Evolutionary conservation across 2,888 invertebrate species (phyloP), one percentile per base, ranked within the genome.

Genomic region (Boloria euphrosyne): DNA sequence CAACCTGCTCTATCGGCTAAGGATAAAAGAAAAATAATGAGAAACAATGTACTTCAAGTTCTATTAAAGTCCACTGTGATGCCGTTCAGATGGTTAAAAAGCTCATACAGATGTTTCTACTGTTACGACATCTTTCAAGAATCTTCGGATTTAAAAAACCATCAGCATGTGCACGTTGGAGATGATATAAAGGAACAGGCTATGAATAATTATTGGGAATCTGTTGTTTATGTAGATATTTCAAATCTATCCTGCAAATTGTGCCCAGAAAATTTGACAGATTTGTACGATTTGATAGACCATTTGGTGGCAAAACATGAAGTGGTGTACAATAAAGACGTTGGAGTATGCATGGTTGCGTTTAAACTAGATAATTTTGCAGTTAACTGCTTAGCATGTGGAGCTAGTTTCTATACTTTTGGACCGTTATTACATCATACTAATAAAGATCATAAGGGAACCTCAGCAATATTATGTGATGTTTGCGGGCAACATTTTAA

Each of bases 91-190:
- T 92, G 91, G 91, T 75, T 92, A 0, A 91, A 89, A 67, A 92
- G 89, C 65, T 90, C 88, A 0, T 92, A 91, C 66, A 77, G 91
- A 53, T 92, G 91, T 66, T 92, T 92, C 62, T 92, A 92, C 71
- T 92, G 91, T 73, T 92, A 92, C 73, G 89, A 91, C 13, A 91
- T 92, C 22, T 91, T 89, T 59, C 87, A 90, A 78, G 90, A 92
- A 51, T 81, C 84, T 0, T 78, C 84, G 0, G 88, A 89, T 0
- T 70, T 92, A 16, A 89, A 90, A 63, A 78, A 66, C 4, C 91
- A 92, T 59, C 91, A 92, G 55, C 65, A 73, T 2, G 59, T 64
- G 0, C 91, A 92, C 50, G 62, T 74, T 0, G 85, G 83, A 0
- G 83, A 88, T 18, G 79, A 81, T 0, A 72, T 85, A 1, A 90